Evolutionary conservation across 1,140 invertebrate species (phyloP), one percentile per base, ranked within the genome.

Genomic region (Physella acuta): DNA sequence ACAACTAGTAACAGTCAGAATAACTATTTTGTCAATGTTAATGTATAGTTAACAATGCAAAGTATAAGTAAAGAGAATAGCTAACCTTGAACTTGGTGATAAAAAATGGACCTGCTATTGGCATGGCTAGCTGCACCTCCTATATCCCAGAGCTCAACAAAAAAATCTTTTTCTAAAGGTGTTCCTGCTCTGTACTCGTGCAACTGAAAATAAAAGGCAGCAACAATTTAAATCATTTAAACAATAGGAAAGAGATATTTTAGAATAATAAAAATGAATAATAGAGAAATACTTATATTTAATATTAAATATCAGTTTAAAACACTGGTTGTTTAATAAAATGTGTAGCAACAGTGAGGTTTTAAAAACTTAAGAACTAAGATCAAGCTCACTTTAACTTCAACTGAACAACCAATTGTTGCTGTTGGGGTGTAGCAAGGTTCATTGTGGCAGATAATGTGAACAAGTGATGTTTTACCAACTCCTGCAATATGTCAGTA

Each of bases 121-220:
- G 91, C 89, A 83, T 98, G 96, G 78, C 89, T 93, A 75, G 92
- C 90, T 73, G 94, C 96, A 20, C 96, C 96, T 24, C 96, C 97
- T 70, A 98, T 89, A 83, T 99, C 97, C 91, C 95, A 98, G 30
- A 98, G 87, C 87, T 98, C 96, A 51, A 98, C 88, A 85, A 97
- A 97, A 86, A 92, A 98, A 31, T 92, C 92, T 74, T 92, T 92
- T 81, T 98, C 94, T 37, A 81, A 76, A 17, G 92, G 91, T 0
- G 94, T 97, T n/a, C 95, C 95, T 87, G 96, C 94, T 84, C 94
- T 95, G 78, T 92, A 98, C 84, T 95, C 93, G 80, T 98, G 95
- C 30, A 98, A 87, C 88, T 87, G 73, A 68, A 72, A 75, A 70
- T 52, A 69, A 36, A 62, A 44, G 59, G n/a, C 56, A 28, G 31